Percentiles rank a stretch among this genome's conserved stretches.
Evolutionary conservation across 2,888 invertebrate genomes (phyloP).

Genomic region (Ceriagrion tenellum): DNA sequence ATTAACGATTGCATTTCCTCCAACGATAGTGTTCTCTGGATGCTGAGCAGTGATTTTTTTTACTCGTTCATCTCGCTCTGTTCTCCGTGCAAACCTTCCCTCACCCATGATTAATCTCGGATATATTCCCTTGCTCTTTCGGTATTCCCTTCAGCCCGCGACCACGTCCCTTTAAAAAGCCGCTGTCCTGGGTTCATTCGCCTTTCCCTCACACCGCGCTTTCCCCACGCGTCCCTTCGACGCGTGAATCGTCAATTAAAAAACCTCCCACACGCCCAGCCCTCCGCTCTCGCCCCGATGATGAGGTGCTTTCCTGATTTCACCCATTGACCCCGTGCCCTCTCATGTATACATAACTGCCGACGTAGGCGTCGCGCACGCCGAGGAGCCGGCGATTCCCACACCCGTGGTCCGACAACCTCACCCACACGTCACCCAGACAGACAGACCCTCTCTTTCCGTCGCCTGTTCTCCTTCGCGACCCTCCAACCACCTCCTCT

Average conservation of each 20-base stretch:
- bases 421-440: background rate
- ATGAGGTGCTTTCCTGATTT: conserved; percentile 48
- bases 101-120: no score
- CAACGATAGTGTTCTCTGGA: no score
- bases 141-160: no score
- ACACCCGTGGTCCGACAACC: background rate
- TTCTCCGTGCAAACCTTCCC: no score
- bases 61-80: no score
- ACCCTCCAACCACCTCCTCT: background rate
- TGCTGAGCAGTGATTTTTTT: no score
- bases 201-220: conserved; percentile 2
- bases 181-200: conserved; percentile 22
- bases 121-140: no score
- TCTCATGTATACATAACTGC: conserved; percentile 25
- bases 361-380: background rate
- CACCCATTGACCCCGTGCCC: conserved; percentile 63
- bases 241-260: conserved; percentile 41
- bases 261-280: conserved; percentile 46
- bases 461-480: background rate
- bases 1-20: no score
- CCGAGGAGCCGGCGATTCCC: background rate
- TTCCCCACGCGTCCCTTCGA: background rate
- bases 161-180: background rate
- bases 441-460: background rate
- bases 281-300: background rate